Conservation (phyloP, 2,888 invertebrate species). For the Strigamia crassipes region DNA sequence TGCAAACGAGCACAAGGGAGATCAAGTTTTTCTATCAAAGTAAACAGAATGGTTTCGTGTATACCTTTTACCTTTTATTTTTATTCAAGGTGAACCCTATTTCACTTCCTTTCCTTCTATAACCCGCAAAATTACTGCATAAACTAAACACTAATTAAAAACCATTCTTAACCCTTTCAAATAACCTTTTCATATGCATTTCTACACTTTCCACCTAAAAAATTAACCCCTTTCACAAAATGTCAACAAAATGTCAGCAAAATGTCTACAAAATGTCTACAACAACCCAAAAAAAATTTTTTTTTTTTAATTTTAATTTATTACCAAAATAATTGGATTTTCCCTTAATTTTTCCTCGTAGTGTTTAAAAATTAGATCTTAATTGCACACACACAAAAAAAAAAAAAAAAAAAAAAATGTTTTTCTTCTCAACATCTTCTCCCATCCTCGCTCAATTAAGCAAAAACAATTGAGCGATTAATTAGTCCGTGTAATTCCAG, state of each 20-base stretch:
- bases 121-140: constrained; percentile 9
- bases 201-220: not conserved
- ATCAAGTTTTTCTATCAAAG: not conserved
- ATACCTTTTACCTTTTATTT: not conserved
- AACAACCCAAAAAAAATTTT: too few relatives aligned
- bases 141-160: not conserved
- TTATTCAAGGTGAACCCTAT: constrained; percentile 16
- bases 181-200: not conserved
- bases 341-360: not conserved
- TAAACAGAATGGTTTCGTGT: not conserved
- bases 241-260: not conserved
- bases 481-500: constrained; percentile 7
- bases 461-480: constrained; percentile 37
- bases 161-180: not conserved
- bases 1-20: constrained; percentile 2
- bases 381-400: not conserved
- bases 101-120: not conserved
- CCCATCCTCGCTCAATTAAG: constrained; percentile 22
- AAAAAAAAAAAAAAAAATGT: not conserved
- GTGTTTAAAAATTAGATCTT: not conserved
- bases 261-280: not conserved
- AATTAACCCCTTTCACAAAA: not conserved
- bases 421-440: not conserved
- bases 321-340: too few relatives aligned
- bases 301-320: too few relatives aligned